A percentile compares a stretch with the other conserved stretches of the same genome.
These are phyloP conservation scores for Zaprionus lachaisei DNA, from an alignment of 1,140 invertebrate species.

Conservation along the genomic window DNA sequence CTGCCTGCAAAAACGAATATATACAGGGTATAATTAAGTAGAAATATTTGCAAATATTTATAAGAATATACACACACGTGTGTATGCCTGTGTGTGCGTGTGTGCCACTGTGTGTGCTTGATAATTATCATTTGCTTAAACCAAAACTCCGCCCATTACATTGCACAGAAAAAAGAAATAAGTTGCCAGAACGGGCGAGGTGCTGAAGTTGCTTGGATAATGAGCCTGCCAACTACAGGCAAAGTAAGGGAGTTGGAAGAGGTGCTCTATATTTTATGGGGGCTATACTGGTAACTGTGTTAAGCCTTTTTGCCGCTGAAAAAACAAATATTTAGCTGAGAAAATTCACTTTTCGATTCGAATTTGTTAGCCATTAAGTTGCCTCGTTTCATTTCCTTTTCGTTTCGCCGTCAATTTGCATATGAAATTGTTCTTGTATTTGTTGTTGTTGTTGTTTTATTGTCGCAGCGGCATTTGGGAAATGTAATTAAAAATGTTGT, in stretches of 20 bases:
- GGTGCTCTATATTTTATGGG: background rate
- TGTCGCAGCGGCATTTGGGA: conserved; percentile 46
- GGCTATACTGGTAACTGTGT: conserved; percentile 3
- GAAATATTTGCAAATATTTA: conserved; percentile 73
- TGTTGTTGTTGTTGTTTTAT: conserved; percentile 43
- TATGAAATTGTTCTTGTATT: conserved; percentile 65
- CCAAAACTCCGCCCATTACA: conserved; percentile 36
- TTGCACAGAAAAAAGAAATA: conserved; percentile 8
- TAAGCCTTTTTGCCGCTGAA: conserved; percentile 24
- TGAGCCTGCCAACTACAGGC: background rate
- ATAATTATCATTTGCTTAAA: conserved; percentile 76
- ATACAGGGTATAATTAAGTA: conserved; percentile 46
- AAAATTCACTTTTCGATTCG: conserved; percentile 74
- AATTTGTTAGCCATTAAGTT: conserved; percentile 78
- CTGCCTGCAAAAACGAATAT: background rate
- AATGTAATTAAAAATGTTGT: conserved; percentile 79
- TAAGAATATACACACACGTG: conserved; percentile 13
- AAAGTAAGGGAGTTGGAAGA: background rate
- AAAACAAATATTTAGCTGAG: conserved; percentile 50
- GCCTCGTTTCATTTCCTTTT: conserved; percentile 34
- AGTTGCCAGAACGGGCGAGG: background rate
- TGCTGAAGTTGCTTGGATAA: background rate
- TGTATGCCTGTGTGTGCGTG: conserved; percentile 29
- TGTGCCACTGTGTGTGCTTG: conserved; percentile 45
- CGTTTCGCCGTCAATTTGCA: conserved; percentile 70